Conservation (phyloP, 2,113 vertebrate genomes). For the Seriola quinqueradiata region DNA sequence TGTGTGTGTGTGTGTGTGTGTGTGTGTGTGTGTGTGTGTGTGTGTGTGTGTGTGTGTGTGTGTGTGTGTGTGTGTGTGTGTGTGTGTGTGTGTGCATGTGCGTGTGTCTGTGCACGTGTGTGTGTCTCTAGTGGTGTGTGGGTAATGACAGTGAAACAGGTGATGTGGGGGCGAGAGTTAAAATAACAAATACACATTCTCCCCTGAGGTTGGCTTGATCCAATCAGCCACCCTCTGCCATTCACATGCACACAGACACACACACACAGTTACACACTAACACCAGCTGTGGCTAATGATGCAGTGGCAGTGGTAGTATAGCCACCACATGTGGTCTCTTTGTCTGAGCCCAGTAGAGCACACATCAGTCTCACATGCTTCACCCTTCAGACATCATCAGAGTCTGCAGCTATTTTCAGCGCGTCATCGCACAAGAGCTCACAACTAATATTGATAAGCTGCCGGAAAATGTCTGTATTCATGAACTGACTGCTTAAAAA, state of each 20-base stretch:
- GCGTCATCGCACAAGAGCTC: conserved; percentile 30
- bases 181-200: conserved; percentile 70
- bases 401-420: conserved; percentile 44
- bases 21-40: conserved; percentile 11
- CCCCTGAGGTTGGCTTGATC: conserved; percentile 68
- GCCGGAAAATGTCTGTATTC: neutral
- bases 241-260: conserved; percentile 25
- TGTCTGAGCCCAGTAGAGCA: conserved; percentile 69
- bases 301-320: conserved; percentile 54
- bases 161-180: conserved; percentile 61
- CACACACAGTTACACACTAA: conserved; percentile 27
- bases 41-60: conserved; percentile 18
- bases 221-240: conserved; percentile 65
- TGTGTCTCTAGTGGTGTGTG: conserved; percentile 13
- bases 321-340: conserved; percentile 76
- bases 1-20: conserved; percentile 4
- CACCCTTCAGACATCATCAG: conserved; percentile 56
- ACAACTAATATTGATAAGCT: neutral
- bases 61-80: conserved; percentile 22
- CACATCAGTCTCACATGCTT: conserved; percentile 47
- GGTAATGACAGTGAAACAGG: conserved; percentile 31
- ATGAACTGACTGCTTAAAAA: conserved; percentile 5
- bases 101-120: neutral
- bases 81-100: neutral
- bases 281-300: conserved; percentile 80